These are phyloP conservation scores for Drosophila kambysellisi DNA, from an alignment of 2,888 invertebrate species.

Conservation along the genomic window DNA sequence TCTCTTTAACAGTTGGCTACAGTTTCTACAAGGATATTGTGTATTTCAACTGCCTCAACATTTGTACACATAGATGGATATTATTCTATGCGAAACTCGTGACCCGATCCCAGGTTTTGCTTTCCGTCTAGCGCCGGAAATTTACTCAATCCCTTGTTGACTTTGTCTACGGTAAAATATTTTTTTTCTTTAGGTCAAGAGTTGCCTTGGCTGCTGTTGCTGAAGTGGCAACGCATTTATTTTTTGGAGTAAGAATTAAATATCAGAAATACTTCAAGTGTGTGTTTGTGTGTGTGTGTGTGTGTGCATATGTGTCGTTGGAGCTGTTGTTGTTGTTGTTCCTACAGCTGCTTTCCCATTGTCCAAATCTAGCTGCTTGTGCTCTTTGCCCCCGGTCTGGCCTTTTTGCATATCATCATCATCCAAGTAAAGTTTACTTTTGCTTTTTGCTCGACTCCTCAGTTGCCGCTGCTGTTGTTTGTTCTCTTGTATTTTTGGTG, in stretches of 20 bases:
- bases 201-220: slow-evolving; percentile 63
- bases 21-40: background rate
- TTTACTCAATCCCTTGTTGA: slow-evolving; percentile 47
- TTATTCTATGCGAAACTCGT: background rate
- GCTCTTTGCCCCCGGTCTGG: slow-evolving; percentile 45
- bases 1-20: background rate
- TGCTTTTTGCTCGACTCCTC: slow-evolving; percentile 54
- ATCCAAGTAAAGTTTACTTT: slow-evolving; percentile 75
- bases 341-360: slow-evolving; percentile 34
- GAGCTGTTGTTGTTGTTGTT: slow-evolving; percentile 25
- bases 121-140: slow-evolving; percentile 16
- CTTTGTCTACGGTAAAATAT: slow-evolving; percentile 66
- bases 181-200: slow-evolving; percentile 71
- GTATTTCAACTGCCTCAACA: background rate
- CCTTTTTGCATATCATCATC: slow-evolving; percentile 73
- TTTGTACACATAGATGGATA: background rate
- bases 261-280: slow-evolving; percentile 56
- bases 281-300: slow-evolving; percentile 20
- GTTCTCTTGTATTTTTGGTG: slow-evolving; percentile 70
- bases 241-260: slow-evolving; percentile 74
- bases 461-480: slow-evolving; percentile 49
- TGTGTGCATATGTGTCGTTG: slow-evolving; percentile 42
- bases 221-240: slow-evolving; percentile 69
- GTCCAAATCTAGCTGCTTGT: slow-evolving; percentile 36
- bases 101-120: slow-evolving; percentile 24